phyloP scores from a whole-genome alignment of 2,797 vertebrate genomes.

The Atherinosoma microstoma region DNA sequence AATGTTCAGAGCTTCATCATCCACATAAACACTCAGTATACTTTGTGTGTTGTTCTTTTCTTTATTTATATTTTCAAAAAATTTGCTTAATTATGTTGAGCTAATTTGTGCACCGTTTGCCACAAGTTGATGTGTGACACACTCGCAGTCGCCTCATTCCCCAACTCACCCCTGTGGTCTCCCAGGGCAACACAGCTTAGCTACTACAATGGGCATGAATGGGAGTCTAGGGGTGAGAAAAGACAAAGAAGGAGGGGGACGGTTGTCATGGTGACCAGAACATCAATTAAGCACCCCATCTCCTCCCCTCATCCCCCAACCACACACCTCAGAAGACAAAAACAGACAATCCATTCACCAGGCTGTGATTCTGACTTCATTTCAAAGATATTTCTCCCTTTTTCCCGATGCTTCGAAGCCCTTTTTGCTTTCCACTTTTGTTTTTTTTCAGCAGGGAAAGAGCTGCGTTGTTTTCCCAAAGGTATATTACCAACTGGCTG shows the following conservation, averaged over 20 bases:
- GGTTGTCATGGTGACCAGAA: conserved; percentile 71
- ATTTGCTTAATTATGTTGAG: neutral
- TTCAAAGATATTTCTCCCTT: neutral
- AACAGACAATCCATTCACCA: conserved; percentile 13
- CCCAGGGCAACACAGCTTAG: conserved; percentile 78
- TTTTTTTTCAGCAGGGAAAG: neutral
- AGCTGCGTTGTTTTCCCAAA: neutral
- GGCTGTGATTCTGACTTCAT: neutral
- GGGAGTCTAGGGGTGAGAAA: conserved; percentile 72
- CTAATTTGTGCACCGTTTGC: neutral
- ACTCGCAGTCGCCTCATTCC: conserved; percentile 75
- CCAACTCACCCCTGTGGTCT: conserved; percentile 72
- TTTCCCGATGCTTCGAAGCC: neutral
- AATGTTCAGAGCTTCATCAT: no score
- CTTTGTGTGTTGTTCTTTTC: neutral
- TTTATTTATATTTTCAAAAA: neutral
- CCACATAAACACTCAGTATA: neutral
- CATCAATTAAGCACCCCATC: conserved; percentile 76
- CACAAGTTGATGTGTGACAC: conserved; percentile 12
- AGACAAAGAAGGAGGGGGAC: conserved; percentile 59
- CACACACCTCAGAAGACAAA: conserved; percentile 51
- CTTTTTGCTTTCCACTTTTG: neutral
- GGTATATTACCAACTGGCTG: conserved; percentile 22
- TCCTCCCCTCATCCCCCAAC: conserved; percentile 35
- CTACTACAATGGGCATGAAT: conserved; percentile 84